phyloP scores from a whole-genome alignment of 1,140 invertebrate genomes.

The Trichogramma pretiosum region DNA sequence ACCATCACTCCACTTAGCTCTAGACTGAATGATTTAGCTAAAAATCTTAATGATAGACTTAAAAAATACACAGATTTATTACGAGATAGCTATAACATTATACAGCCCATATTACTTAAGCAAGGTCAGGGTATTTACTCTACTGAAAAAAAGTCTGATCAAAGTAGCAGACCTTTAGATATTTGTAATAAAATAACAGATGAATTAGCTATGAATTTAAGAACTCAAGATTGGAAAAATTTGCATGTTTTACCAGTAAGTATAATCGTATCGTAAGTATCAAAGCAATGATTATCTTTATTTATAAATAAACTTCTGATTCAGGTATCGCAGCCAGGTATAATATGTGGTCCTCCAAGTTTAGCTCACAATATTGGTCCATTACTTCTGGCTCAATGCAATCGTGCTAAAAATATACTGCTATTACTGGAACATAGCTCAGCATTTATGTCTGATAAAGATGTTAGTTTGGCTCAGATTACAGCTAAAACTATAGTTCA shows the following conservation, averaged over 20 bases:
- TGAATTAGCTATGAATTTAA: slow-evolving; percentile 30
- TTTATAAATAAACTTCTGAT: slow-evolving; percentile 32
- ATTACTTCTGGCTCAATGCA: slow-evolving; percentile 37
- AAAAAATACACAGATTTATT: slow-evolving; percentile 29
- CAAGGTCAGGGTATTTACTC: slow-evolving; percentile 22
- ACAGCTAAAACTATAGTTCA: slow-evolving; percentile 40
- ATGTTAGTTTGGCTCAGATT: slow-evolving; percentile 36
- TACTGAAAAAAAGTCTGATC: not conserved
- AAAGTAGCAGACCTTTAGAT: slow-evolving; percentile 25
- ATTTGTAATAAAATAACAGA: slow-evolving; percentile 33
- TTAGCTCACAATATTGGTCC: slow-evolving; percentile 38
- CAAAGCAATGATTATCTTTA: not conserved
- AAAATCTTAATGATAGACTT: slow-evolving; percentile 35
- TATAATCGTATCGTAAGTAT: not conserved
- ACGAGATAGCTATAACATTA: slow-evolving; percentile 27
- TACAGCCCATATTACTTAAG: slow-evolving; percentile 30
- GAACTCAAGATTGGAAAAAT: slow-evolving; percentile 36
- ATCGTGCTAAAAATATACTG: slow-evolving; percentile 36
- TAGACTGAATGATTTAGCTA: slow-evolving; percentile 26
- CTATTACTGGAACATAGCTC: slow-evolving; percentile 36
- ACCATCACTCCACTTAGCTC: slow-evolving; percentile 24
- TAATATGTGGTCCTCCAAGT: slow-evolving; percentile 38
- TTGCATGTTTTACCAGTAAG: slow-evolving; percentile 35
- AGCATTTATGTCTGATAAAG: slow-evolving; percentile 37
- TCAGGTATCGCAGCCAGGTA: slow-evolving; percentile 31